These are phyloP conservation scores for Trichechus manatus DNA, from an alignment of 2,113 vertebrate species.

Conservation along the genomic window DNA sequence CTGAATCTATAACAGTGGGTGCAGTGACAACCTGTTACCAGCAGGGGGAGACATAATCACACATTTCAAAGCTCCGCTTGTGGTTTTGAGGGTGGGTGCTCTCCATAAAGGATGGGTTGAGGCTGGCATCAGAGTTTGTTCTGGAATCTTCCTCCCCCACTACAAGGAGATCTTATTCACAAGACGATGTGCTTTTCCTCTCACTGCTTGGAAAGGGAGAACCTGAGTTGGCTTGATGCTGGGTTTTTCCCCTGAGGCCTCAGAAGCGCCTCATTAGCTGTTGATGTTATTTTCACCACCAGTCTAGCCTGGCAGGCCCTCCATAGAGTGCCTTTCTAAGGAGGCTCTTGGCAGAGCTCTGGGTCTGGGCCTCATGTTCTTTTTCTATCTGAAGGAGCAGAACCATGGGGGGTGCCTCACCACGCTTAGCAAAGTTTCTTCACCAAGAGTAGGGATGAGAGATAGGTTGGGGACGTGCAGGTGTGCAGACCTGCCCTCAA, in stretches of 20 bases:
- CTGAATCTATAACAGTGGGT: background rate
- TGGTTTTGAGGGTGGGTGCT: too few species aligned
- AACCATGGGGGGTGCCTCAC: constrained; percentile 79
- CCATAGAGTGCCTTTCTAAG: constrained; percentile 85
- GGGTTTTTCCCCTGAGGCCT: background rate
- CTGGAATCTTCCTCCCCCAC: background rate
- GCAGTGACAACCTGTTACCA: background rate
- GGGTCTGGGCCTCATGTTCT: constrained; percentile 81
- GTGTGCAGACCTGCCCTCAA: background rate
- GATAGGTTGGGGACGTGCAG: background rate
- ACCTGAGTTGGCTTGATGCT: background rate
- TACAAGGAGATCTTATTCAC: background rate
- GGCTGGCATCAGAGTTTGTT: background rate
- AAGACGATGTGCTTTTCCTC: background rate
- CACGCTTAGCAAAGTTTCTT: constrained; percentile 84
- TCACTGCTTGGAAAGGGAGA: constrained; percentile 55
- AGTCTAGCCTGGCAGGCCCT: constrained; percentile 86
- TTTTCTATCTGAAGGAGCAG: constrained; percentile 85
- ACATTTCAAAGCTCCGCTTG: background rate
- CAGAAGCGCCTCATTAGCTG: constrained; percentile 83
- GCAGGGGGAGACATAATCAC: constrained; percentile 63
- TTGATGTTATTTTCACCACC: constrained; percentile 87
- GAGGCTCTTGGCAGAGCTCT: constrained; percentile 86
- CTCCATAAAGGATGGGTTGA: background rate
- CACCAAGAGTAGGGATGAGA: constrained; percentile 81